Evolutionary conservation across 2,888 invertebrate genomes (phyloP).

Genomic region (Amphipyra berbera): DNA sequence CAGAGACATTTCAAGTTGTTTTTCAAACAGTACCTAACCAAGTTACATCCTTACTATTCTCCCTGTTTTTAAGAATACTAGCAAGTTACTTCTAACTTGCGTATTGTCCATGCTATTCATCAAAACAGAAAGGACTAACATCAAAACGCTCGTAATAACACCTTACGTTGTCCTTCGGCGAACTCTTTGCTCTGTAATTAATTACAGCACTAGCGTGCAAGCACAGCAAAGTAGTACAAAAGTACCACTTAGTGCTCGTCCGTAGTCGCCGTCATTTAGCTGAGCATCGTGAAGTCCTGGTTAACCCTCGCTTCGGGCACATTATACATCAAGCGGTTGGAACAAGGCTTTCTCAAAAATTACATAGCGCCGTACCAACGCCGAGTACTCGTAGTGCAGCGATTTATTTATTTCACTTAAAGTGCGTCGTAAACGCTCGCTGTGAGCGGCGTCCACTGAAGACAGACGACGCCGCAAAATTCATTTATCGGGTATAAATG

Average conservation of each 20-base stretch:
- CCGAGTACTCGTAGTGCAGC: slow-evolving; percentile 66
- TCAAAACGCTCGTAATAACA: slow-evolving; percentile 7
- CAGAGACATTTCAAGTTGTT: too few relatives aligned
- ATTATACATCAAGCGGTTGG: slow-evolving; percentile 75
- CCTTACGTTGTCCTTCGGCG: slow-evolving; percentile 14
- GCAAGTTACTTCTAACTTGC: not conserved
- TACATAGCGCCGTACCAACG: slow-evolving; percentile 67
- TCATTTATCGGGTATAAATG: slow-evolving; percentile 57
- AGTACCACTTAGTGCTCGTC: slow-evolving; percentile 48
- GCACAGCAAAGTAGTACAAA: slow-evolving; percentile 16
- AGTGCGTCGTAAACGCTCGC: slow-evolving; percentile 75
- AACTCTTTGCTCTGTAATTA: slow-evolving; percentile 36
- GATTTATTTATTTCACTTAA: slow-evolving; percentile 87
- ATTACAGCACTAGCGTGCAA: slow-evolving; percentile 26
- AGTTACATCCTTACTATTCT: not conserved
- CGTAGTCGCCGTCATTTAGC: slow-evolving; percentile 35
- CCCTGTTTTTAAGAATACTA: slow-evolving; percentile 1
- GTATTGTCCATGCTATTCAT: not conserved
- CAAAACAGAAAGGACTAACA: slow-evolving; percentile 12
- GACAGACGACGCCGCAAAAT: slow-evolving; percentile 56
- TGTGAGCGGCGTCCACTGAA: slow-evolving; percentile 47
- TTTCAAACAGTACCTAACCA: too few relatives aligned
- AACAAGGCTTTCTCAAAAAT: slow-evolving; percentile 77
- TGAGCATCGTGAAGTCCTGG: slow-evolving; percentile 47
- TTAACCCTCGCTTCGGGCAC: slow-evolving; percentile 62